Evolutionary conservation across 2,888 invertebrate species (phyloP), one percentile per base, ranked within the genome.

Genomic region (Sinodicranocentrus sp.): DNA sequence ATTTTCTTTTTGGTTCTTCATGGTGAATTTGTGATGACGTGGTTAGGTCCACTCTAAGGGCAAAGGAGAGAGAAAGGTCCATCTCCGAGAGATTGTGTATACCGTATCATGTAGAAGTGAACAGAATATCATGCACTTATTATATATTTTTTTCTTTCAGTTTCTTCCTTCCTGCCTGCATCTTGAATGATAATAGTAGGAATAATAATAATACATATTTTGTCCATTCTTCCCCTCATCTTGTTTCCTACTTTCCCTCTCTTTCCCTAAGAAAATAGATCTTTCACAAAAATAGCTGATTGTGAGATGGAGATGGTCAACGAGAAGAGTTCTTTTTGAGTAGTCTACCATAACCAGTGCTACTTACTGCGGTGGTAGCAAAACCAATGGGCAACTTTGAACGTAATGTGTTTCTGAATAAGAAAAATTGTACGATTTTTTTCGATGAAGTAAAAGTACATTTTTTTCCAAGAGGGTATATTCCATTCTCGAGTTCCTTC

Each of bases 11-110:
- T 44, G 43, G 25, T 61, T 39, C 28, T 43, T 72, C 43, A 54
- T 44, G 44, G 65, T 57, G 77, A 78, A 85, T 84, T 86, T 82
- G 68, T 86, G 86, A 86, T 86, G 86, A 86, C 86, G 84, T 85
- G 63, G 80, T 67, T 43, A 23, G 33, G 33, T 39, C 67, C 39
- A 19, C 28, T 43, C 21, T 43, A 13, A 21, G 67, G 15, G 1
- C 19, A 44, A 25, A 44, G 68, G 52, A 57, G 39, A 65, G 65
- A 25, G 65, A 67, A 76, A 76, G 54, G 57, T 76, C 76, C 67
- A 75, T 65, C 52, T 43, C 33, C 15, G 48, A 3, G 10, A 10
- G 3, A 33, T 33, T 6, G 33, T 33, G 33, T 6, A 10, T 10
- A 33, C 33, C 33, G 52, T n/a, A n/a, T n/a, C 52, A 25, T 26